Conservation (phyloP, 2,888 invertebrate species). For the Harpagoxenus sublaevis region DNA sequence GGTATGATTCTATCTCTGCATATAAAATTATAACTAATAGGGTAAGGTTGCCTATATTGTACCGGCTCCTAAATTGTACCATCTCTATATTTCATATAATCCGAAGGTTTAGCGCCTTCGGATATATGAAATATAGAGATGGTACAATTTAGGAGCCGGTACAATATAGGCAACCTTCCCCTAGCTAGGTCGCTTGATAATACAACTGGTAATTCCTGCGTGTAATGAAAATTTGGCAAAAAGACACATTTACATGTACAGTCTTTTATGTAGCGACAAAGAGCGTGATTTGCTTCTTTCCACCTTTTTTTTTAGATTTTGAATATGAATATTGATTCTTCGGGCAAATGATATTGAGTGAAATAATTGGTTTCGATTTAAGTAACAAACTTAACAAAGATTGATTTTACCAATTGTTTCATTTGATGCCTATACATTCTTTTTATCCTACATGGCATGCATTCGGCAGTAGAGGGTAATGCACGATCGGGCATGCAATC, state of each 20-base stretch:
- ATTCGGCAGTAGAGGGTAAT: slow-evolving; percentile 15
- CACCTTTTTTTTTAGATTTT: not conserved
- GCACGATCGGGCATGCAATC: not conserved
- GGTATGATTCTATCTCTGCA: not conserved
- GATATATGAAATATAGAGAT: too few relatives aligned
- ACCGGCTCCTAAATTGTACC: too few relatives aligned
- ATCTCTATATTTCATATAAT: too few relatives aligned
- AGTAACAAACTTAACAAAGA: not conserved
- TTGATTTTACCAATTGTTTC: not conserved
- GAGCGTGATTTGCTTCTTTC: not conserved
- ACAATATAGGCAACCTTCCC: too few relatives aligned
- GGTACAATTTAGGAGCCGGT: too few relatives aligned
- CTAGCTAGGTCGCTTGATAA: not conserved
- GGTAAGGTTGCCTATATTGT: too few relatives aligned
- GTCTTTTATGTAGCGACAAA: not conserved
- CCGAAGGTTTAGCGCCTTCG: too few relatives aligned
- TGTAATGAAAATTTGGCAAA: not conserved
- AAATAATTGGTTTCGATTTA: slow-evolving; percentile 2
- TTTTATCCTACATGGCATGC: not conserved
- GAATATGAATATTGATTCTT: not conserved
- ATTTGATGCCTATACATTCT: not conserved
- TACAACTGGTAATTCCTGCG: not conserved
- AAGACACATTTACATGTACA: not conserved
- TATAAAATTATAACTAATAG: not conserved
- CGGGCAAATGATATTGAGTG: not conserved